A percentile compares a stretch with the other conserved stretches of the same genome.
phyloP scores from a whole-genome alignment of 64 coral and sea anemone genomes.

The Stichodactyla mertensii region DNA sequence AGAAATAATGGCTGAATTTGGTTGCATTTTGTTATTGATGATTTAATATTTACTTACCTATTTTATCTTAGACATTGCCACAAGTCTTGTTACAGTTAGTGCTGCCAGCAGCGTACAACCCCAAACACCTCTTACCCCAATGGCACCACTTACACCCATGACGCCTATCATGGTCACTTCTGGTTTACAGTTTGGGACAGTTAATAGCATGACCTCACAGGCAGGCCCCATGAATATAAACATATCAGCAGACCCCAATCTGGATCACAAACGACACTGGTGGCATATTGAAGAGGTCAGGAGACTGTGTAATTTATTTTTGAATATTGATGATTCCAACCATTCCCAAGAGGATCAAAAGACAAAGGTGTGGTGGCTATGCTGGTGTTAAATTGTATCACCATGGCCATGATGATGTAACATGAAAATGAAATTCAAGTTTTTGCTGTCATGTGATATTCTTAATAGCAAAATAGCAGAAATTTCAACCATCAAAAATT shows the following conservation, averaged over 20 bases:
- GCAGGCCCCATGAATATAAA: slow-evolving; percentile 49
- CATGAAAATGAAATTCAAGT: no score
- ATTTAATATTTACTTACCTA: no score
- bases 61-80: slow-evolving; percentile 15
- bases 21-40: no score
- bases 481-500: no score
- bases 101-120: background rate
- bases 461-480: no score
- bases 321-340: no score
- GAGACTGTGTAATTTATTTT: background rate
- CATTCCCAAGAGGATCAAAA: no score
- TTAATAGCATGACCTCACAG: slow-evolving; percentile 1
- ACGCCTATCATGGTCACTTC: slow-evolving; percentile 30
- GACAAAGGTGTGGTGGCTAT: no score
- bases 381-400: no score
- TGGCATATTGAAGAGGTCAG: slow-evolving; percentile 98
- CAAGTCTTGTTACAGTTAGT: slow-evolving; percentile 44
- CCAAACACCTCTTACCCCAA: slow-evolving; percentile 47
- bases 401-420: no score
- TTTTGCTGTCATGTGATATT: no score
- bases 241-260: slow-evolving; percentile 37
- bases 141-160: slow-evolving; percentile 76
- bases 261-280: slow-evolving; percentile 82
- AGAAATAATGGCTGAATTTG: no score
- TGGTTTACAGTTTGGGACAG: slow-evolving; percentile 6